These are phyloP conservation scores for Lingula anatina DNA, from an alignment of 2,888 invertebrate genomes.

Conservation along the genomic window DNA sequence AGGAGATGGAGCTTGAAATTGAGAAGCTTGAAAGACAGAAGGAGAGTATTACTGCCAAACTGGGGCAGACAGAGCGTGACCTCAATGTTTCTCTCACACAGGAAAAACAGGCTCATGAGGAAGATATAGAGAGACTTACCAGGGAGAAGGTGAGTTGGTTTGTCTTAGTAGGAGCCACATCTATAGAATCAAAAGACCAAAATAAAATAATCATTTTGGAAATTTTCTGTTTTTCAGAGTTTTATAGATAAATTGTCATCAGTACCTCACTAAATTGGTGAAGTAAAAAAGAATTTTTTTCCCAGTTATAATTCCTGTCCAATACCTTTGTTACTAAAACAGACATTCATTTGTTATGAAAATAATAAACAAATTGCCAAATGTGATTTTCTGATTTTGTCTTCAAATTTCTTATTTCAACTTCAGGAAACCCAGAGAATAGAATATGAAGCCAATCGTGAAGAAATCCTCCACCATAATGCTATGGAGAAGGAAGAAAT, in stretches of 20 bases:
- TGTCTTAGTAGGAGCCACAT: neutral
- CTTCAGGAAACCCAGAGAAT: conserved; percentile 42
- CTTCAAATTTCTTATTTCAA: too few relatives aligned
- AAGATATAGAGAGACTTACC: conserved; percentile 50
- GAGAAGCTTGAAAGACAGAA: conserved; percentile 47
- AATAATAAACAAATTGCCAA: too few relatives aligned
- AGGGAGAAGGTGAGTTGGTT: conserved; percentile 44
- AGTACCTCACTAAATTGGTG: too few relatives aligned
- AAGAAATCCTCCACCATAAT: conserved; percentile 39
- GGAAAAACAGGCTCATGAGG: conserved; percentile 52
- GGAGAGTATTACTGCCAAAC: conserved; percentile 69
- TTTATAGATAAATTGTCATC: too few relatives aligned
- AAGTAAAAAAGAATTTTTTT: too few relatives aligned
- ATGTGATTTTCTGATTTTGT: too few relatives aligned
- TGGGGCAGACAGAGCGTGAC: conserved; percentile 65
- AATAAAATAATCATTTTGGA: neutral
- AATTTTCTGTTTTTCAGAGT: too few relatives aligned
- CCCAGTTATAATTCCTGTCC: too few relatives aligned
- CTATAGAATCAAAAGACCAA: neutral
- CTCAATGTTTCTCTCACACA: conserved; percentile 49
- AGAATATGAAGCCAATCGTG: conserved; percentile 44
- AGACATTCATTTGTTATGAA: too few relatives aligned
- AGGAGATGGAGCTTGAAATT: conserved; percentile 47
- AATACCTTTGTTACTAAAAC: too few relatives aligned
- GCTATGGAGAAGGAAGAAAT: conserved; percentile 43